Conservation (phyloP, 2,113 vertebrate genomes). For the Pedionomus torquatus region DNA sequence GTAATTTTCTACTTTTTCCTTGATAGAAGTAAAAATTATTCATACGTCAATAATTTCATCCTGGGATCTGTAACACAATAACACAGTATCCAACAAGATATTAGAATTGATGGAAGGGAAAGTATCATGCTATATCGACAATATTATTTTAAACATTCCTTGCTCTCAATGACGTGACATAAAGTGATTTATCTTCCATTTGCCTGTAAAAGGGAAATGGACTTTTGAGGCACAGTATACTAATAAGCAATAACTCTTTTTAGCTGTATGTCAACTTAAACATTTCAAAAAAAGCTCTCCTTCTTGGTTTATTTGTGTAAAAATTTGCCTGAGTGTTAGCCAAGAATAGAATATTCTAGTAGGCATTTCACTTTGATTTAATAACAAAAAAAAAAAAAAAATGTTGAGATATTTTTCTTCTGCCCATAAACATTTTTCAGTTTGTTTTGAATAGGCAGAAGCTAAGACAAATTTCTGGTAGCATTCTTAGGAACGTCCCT, state of each 20-base stretch:
- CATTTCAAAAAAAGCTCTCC: neutral
- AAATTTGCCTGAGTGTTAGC: neutral
- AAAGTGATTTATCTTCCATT: conserved; percentile 51
- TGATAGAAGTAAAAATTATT: conserved; percentile 5
- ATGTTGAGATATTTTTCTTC: neutral
- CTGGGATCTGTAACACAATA: neutral
- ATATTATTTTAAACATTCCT: conserved; percentile 39
- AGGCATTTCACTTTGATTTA: neutral
- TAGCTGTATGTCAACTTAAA: neutral
- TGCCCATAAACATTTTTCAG: neutral
- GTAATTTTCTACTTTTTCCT: conserved; percentile 9
- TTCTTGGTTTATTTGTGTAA: neutral
- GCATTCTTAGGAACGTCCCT: neutral
- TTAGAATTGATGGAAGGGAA: conserved; percentile 23
- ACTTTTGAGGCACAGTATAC: neutral
- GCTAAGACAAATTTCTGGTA: neutral
- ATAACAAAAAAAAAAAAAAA: neutral
- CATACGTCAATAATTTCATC: neutral
- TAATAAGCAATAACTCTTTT: conserved; percentile 23
- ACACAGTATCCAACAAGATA: neutral
- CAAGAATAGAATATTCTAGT: neutral
- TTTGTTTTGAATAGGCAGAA: neutral
- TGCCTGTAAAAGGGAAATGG: conserved; percentile 37
- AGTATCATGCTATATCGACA: neutral
- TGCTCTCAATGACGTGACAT: neutral